Base-by-base conservation (phyloP, 2,797 vertebrate genomes). In the Acanthopagrus latus region DNA sequence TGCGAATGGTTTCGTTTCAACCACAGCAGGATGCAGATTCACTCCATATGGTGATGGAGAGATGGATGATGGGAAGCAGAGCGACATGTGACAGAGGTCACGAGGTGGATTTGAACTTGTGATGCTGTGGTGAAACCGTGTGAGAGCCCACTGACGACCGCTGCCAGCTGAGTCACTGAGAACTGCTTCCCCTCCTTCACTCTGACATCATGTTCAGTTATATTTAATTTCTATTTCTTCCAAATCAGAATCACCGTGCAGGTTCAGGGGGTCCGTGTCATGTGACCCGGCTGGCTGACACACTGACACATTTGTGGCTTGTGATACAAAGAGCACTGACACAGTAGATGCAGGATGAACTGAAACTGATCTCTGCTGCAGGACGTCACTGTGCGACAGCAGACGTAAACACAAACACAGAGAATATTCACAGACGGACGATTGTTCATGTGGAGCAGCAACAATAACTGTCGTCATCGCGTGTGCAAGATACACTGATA, bases 121-220 rank as follows among this genome's bases (percentile, higher is more conserved):
- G 87, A 89, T 77, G 66, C 11, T 80, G 80, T 74, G 81, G 78
- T 72, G 64, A 80, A 86, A 84, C 56, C 72, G 41, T 86, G 76
- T 82, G 85, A 74, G 85, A 67, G 0, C 7, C 43, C 12, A 14
- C n/a, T 66, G 72, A 7, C 71, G 66, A 70, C 55, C 13, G 48
- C 3, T 9, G 64, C 47, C 41, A 43, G 65, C 23, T 85, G 84
- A 71, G 67, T 41, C 68, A 72, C 0, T 47, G 18, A 20, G 21
- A 71, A 51, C 21, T 2, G 4, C 44, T 27, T 33, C 33, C 33
- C 8, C 60, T 68, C n/a, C 46, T 59, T 59, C 38, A 5, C 47
- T 1, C 13, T 33, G 52, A 27, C 27, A n/a, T 41, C 1, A 60
- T 20, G 1, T 33, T 33, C 33, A 33, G 7, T 1, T 33, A 7